A percentile compares a stretch with the other conserved stretches of the same genome.
Evolutionary conservation across 2,113 vertebrate genomes (phyloP).

Genomic region (Erinaceus europaeus): DNA sequence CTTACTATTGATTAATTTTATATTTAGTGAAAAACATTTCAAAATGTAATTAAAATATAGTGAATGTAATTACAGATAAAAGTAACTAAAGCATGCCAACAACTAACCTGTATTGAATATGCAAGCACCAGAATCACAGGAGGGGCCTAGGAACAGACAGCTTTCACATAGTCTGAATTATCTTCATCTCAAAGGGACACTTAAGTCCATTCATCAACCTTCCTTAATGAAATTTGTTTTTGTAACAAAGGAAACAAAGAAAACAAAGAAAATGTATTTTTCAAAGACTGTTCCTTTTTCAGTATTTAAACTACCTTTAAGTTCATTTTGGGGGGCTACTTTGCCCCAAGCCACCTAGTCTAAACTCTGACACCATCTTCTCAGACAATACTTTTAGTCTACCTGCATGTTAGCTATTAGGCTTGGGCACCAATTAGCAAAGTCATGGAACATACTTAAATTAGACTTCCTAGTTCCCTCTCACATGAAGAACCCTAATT

Average conservation of each 20-base stretch:
- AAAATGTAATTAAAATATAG: neutral
- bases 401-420: neutral
- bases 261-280: neutral
- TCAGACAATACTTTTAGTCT: neutral
- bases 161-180: neutral
- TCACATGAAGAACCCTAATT: no score
- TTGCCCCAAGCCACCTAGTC: neutral
- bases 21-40: neutral
- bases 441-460: no score
- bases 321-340: neutral
- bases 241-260: neutral
- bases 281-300: neutral
- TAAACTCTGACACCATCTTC: no score
- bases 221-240: neutral
- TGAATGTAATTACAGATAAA: neutral
- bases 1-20: neutral
- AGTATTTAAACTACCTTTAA: neutral
- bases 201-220: neutral
- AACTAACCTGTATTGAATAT: neutral
- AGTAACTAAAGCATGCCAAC: neutral
- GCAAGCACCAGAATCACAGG: neutral
- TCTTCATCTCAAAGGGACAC: neutral
- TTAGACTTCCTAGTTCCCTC: no score
- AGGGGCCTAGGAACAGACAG: rapidly evolving
- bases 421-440: neutral